Percentiles rank a stretch among this genome's conserved stretches.
These are phyloP conservation scores for Serranus cabrilla DNA, from an alignment of 2,797 vertebrate species.

Conservation along the genomic window DNA sequence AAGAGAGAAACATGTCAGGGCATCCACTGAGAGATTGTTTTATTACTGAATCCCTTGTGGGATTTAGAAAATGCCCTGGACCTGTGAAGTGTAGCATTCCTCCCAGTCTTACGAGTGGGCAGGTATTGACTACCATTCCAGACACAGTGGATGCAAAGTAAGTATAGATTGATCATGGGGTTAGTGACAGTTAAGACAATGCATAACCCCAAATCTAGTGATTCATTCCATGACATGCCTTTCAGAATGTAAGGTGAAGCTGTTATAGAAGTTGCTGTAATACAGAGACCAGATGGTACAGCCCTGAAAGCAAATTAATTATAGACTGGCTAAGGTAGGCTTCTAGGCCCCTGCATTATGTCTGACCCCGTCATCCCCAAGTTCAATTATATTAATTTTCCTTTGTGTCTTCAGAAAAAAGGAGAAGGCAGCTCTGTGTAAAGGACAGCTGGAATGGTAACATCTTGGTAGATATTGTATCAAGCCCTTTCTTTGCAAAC, in stretches of 20 bases:
- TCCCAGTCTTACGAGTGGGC: constrained; percentile 15
- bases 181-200: constrained; percentile 48
- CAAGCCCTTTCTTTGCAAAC: constrained; percentile 8
- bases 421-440: constrained; percentile 5
- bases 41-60: constrained; percentile 31
- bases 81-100: constrained; percentile 18
- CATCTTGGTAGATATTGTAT: constrained; percentile 7
- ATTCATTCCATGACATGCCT: constrained; percentile 45
- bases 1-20: constrained; percentile 14
- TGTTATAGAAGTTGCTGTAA: constrained; percentile 42
- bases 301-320: constrained; percentile 64
- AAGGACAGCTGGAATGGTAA: constrained; percentile 37
- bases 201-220: constrained; percentile 24
- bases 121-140: constrained; percentile 39
- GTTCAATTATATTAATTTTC: constrained; percentile 49
- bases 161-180: constrained; percentile 33
- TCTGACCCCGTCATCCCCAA: constrained; percentile 23
- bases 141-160: constrained; percentile 25
- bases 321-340: constrained; percentile 45
- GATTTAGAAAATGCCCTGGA: constrained; percentile 40
- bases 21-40: constrained; percentile 36
- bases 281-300: constrained; percentile 49
- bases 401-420: constrained; percentile 27
- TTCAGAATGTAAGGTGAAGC: constrained; percentile 52
- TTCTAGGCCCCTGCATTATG: constrained; percentile 40